Percentiles rank a stretch among this genome's conserved stretches.
These are phyloP conservation scores for Acanthaster planci DNA, from an alignment of 35 echinoderm and acorn worm species.

Conservation along the genomic window DNA sequence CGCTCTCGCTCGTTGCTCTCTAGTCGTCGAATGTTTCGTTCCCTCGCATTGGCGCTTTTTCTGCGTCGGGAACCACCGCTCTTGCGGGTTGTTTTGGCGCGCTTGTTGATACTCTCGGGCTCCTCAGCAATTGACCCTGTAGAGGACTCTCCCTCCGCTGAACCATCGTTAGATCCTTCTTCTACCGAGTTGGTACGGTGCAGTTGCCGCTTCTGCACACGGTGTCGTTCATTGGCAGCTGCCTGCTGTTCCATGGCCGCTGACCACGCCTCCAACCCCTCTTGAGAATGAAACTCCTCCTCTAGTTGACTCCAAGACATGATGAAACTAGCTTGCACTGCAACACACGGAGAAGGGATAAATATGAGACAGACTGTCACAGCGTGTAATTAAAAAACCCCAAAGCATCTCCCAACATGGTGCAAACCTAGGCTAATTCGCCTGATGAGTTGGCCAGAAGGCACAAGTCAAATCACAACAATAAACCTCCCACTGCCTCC, in stretches of 20 bases:
- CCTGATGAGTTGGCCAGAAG: background rate
- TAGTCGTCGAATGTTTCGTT: constrained; percentile 86
- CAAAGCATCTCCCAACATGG: background rate
- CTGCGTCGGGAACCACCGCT: constrained; percentile 66
- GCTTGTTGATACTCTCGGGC: constrained; percentile 44
- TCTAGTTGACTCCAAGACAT: constrained; percentile 76
- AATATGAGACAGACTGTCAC: background rate
- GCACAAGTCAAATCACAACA: background rate
- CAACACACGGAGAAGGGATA: background rate
- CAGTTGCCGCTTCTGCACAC: constrained; percentile 66
- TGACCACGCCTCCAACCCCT: constrained; percentile 46
- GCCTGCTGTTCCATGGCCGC: constrained; percentile 37
- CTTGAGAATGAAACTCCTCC: constrained; percentile 40
- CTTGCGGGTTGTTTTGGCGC: constrained; percentile 54
- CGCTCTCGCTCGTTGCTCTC: constrained; percentile 98
- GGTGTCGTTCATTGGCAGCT: constrained; percentile 24
- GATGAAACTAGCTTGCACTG: background rate
- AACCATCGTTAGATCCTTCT: constrained; percentile 86
- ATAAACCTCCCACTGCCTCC: background rate
- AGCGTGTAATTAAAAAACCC: background rate
- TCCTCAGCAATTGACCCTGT: constrained; percentile 78
- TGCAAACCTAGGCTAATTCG: background rate
- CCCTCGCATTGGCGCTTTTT: constrained; percentile 79
- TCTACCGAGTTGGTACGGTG: constrained; percentile 79
- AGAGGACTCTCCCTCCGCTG: constrained; percentile 83